Evolutionary conservation across 2,888 invertebrate species (phyloP), one percentile per base, ranked within the genome.

Genomic region (Drosophila diplacantha): DNA sequence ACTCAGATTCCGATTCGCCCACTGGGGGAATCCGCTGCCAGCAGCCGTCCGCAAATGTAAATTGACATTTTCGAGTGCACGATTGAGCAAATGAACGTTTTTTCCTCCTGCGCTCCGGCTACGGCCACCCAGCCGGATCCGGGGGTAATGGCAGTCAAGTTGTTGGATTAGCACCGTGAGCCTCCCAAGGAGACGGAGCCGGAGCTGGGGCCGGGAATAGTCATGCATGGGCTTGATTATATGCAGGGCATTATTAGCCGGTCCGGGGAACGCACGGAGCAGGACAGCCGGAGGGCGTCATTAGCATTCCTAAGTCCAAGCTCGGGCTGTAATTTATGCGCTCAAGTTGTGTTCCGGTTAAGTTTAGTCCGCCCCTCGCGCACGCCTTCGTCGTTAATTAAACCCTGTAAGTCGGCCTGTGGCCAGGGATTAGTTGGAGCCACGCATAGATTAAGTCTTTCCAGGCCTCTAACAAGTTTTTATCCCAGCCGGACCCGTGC

Each of bases 11-110:
- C 37, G 58, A 60, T 63, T 53, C 53, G 34, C 58, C 49, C 62
- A 60, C 65, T 43, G 74, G 49, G 68, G 53, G 53, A 69, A 38
- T 55, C 46, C 66, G 16, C 16, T 26, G 44, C 16, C 43, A 41
- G 35, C 43, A 41, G 35, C 44, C 50, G 49, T 50, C 61, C 67
- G 77, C 78, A 81, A 81, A 81, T 81, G 81, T 81, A 81, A 81
- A 81, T 81, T 81, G 81, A 81, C 81, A 81, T 81, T 81, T 81
- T 81, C 76, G 78, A 81, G 80, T 79, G 80, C 81, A 81, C 80
- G 81, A 80, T 80, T 80, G 80, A 80, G 81, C 81, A 81, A 80
- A 80, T 81, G 75, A 79, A 79, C 74, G 72, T 26, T 64, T 70
- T 74, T 69, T 69, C 18, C 51, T 35, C 47, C 41, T 34, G 18